A percentile compares a stretch with the other conserved stretches of the same genome.
Evolutionary conservation across 2,113 vertebrate genomes (phyloP).

Genomic region (Chrysochloris asiatica): DNA sequence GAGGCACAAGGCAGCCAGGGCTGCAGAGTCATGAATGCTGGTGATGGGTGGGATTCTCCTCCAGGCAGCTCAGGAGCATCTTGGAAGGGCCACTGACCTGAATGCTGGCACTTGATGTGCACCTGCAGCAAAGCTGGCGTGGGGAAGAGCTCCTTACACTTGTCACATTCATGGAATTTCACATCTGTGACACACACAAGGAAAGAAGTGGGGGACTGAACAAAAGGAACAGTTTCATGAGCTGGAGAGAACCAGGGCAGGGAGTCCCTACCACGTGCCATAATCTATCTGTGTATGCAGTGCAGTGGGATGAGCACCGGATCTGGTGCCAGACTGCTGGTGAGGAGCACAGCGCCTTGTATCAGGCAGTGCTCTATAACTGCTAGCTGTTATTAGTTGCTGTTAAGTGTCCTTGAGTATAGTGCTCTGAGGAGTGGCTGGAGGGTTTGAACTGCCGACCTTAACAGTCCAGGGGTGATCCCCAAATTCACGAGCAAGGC

Average conservation of each 20-base stretch:
- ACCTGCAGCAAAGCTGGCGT: slow-evolving; percentile 80
- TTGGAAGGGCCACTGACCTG: slow-evolving; percentile 72
- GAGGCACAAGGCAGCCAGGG: not conserved
- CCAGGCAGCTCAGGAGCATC: accelerated
- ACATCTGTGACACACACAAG: slow-evolving; percentile 70
- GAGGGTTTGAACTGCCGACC: too few relatives aligned
- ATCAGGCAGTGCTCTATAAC: not conserved
- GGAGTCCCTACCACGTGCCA: not conserved
- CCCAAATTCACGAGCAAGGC: too few relatives aligned
- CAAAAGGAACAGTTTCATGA: not conserved
- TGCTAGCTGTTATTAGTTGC: not conserved
- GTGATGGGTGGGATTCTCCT: accelerated
- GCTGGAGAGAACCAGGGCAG: not conserved
- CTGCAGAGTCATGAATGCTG: not conserved
- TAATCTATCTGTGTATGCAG: not conserved
- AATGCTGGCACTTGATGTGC: slow-evolving; percentile 84
- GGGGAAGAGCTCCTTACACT: slow-evolving; percentile 83
- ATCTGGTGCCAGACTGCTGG: not conserved
- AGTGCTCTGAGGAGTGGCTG: too few relatives aligned
- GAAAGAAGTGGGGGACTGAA: not conserved
- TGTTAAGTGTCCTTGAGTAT: too few relatives aligned
- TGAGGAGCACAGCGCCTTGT: not conserved
- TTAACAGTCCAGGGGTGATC: too few relatives aligned
- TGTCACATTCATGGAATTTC: slow-evolving; percentile 81
- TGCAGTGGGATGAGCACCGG: not conserved